phyloP scores from a whole-genome alignment of 2,113 vertebrate genomes.

The Gasterosteus aculeatus region DNA sequence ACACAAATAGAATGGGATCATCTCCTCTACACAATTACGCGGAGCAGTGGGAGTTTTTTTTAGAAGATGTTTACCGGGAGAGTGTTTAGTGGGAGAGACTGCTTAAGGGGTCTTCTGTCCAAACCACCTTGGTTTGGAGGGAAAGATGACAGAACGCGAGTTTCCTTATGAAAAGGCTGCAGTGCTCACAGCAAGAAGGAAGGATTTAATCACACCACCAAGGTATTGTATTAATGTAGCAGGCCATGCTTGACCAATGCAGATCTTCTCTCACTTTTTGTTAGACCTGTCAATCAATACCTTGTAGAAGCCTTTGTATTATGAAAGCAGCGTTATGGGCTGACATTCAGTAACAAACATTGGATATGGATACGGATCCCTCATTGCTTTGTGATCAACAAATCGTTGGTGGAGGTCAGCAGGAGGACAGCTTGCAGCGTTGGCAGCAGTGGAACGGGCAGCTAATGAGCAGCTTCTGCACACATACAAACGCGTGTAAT shows the following conservation, averaged over 20 bases:
- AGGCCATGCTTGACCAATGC: neutral
- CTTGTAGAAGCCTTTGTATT: neutral
- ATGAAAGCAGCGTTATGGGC: no score
- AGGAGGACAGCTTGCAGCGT: no score
- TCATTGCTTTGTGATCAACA: no score
- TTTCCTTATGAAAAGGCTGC: neutral
- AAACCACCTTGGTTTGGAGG: neutral
- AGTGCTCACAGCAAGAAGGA: neutral
- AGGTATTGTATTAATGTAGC: neutral
- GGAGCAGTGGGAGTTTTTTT: conserved; percentile 9
- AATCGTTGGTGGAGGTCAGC: no score
- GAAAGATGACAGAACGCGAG: neutral
- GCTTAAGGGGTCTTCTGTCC: neutral
- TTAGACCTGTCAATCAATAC: neutral
- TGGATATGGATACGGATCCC: no score
- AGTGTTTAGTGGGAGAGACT: neutral
- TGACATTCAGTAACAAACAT: no score
- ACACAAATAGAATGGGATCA: conserved; percentile 25
- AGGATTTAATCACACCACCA: neutral
- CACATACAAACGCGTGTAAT: neutral
- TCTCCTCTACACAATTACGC: conserved; percentile 27
- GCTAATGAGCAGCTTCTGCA: no score
- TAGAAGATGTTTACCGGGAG: conserved; percentile 28
- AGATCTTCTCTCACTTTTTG: neutral
- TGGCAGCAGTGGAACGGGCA: no score